A percentile compares a stretch with the other conserved stretches of the same genome.
Conservation (phyloP, 2,888 invertebrate species). For the Meliscaeva auricollis region DNA sequence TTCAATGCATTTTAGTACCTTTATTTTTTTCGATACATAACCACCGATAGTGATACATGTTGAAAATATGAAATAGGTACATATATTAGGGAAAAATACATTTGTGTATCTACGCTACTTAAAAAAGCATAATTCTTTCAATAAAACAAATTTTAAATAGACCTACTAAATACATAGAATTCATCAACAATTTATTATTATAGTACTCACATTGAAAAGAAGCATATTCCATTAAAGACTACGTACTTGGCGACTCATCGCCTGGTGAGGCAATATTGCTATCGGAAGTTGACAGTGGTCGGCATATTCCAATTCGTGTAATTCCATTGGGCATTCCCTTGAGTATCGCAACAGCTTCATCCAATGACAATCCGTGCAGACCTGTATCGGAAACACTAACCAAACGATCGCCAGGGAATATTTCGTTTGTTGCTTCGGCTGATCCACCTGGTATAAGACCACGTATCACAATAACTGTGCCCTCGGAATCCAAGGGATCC, state of each 20-base stretch:
- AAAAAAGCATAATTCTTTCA: too few species aligned
- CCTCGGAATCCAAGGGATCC: conserved; percentile 97
- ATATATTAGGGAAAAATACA: too few species aligned
- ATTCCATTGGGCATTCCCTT: conserved; percentile 96
- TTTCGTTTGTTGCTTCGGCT: conserved; percentile 97
- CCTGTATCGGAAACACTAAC: conserved; percentile 95
- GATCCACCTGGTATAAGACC: conserved; percentile 99
- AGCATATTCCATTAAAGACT: conserved; percentile 79
- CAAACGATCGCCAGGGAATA: conserved; percentile 97
- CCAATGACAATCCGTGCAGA: conserved; percentile 95
- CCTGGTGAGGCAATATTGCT: conserved; percentile 84
- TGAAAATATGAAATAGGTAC: too few species aligned
- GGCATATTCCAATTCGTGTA: conserved; percentile 96
- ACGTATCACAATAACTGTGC: conserved; percentile 98
- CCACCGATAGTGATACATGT: too few species aligned
- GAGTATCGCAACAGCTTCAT: conserved; percentile 97
- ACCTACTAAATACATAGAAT: too few species aligned
- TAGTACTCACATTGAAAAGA: conserved; percentile 80
- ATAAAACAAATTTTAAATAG: too few species aligned
- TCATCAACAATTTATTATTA: too few species aligned
- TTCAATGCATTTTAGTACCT: too few species aligned
- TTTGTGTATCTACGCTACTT: too few species aligned
- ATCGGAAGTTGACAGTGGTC: conserved; percentile 86
- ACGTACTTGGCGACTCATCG: conserved; percentile 83
- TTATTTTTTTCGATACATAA: too few species aligned